phyloP scores from a whole-genome alignment of 2,888 invertebrate genomes.

The Sminthurinus aureus region DNA sequence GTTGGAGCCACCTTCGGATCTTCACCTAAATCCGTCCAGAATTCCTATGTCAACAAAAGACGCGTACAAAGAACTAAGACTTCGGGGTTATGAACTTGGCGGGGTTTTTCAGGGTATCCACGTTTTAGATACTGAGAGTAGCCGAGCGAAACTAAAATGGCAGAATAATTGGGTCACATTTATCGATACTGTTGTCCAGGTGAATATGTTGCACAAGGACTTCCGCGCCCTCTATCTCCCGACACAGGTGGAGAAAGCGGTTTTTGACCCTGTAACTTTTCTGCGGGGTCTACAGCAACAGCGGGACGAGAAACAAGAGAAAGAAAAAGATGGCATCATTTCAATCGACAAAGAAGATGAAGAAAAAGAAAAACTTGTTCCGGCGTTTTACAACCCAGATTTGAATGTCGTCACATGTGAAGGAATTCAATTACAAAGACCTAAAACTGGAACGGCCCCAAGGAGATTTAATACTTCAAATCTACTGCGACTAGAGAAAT shows the following conservation, averaged over 20 bases:
- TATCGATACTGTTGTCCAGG: constrained; percentile 88
- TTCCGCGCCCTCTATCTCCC: constrained; percentile 77
- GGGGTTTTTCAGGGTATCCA: constrained; percentile 63
- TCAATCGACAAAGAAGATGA: neutral
- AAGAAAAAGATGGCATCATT: neutral
- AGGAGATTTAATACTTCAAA: constrained; percentile 69
- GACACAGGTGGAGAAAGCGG: constrained; percentile 75
- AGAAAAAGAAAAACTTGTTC: neutral
- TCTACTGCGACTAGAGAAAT: constrained; percentile 61
- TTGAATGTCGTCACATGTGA: constrained; percentile 71
- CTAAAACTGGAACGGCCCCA: constrained; percentile 78
- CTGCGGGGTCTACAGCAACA: constrained; percentile 52
- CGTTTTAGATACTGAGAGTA: constrained; percentile 61
- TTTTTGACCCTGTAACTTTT: constrained; percentile 70
- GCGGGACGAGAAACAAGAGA: constrained; percentile 61
- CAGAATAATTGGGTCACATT: constrained; percentile 86
- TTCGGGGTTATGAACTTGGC: constrained; percentile 63
- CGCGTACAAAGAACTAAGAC: constrained; percentile 62
- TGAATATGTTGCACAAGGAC: constrained; percentile 75
- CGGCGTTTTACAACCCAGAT: constrained; percentile 65
- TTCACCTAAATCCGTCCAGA: neutral
- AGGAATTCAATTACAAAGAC: constrained; percentile 78
- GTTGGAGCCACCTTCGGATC: too few relatives aligned
- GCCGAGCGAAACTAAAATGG: constrained; percentile 69
- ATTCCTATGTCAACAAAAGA: constrained; percentile 55